Evolutionary conservation across 2,113 vertebrate species (phyloP).

Genomic region (Hydrolagus affinis): DNA sequence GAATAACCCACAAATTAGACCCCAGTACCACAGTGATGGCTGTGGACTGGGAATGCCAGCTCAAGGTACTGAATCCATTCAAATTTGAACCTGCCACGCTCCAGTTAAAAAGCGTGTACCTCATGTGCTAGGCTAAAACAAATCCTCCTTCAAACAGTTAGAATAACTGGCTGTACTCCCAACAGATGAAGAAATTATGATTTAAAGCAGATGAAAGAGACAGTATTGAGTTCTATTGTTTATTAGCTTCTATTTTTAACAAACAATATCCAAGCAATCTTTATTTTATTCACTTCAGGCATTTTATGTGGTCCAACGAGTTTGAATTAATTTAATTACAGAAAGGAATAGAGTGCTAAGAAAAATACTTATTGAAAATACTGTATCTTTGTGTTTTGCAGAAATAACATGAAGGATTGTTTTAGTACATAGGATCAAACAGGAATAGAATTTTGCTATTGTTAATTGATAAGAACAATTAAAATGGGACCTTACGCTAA

Average conservation of each 20-base stretch:
- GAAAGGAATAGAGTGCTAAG: not conserved
- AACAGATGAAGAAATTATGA: not conserved
- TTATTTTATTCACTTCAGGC: not conserved
- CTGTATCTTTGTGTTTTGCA: no score
- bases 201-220: not conserved
- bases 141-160: not conserved
- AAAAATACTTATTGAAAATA: not conserved
- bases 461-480: not conserved
- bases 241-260: not conserved
- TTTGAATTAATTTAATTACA: not conserved
- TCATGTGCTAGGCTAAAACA: not conserved
- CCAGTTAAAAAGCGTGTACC: no score
- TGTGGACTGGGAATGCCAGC: no score
- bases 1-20: no score
- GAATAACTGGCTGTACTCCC: not conserved
- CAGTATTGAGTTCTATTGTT: not conserved
- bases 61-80: no score
- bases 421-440: not conserved
- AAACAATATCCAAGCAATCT: not conserved
- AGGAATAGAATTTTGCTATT: not conserved
- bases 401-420: not conserved
- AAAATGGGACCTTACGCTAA: constrained; percentile 33
- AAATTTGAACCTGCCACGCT: no score
- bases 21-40: no score
- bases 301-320: not conserved